Conservation (phyloP, 2,797 vertebrate species). For the Eurystomus glaucurus region DNA sequence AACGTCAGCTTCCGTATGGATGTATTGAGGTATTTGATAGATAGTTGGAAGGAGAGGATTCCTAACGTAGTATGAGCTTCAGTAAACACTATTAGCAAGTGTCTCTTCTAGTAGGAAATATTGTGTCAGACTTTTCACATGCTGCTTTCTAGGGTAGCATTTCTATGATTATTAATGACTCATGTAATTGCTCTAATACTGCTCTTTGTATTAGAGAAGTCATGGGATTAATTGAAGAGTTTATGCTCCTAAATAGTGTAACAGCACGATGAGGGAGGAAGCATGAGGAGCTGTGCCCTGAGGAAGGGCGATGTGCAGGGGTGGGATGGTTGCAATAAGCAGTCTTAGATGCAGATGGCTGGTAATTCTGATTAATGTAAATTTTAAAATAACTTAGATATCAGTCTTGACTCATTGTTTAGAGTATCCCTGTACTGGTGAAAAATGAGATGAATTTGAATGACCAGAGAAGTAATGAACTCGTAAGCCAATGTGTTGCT, state of each 20-base stretch:
- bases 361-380: background rate
- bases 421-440: background rate
- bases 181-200: background rate
- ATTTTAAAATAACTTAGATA: background rate
- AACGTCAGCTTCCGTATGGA: background rate
- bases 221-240: background rate
- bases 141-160: background rate
- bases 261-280: background rate
- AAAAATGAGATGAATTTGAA: slow-evolving; percentile 7
- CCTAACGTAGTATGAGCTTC: fast-evolving
- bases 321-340: background rate
- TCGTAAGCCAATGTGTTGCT: background rate
- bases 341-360: background rate
- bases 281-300: background rate
- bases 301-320: background rate
- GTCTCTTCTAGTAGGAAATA: background rate
- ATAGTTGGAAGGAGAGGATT: background rate
- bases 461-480: slow-evolving; percentile 1
- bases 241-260: background rate
- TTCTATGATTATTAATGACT: background rate
- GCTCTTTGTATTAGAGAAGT: background rate
- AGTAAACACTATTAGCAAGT: background rate
- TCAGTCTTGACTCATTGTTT: background rate
- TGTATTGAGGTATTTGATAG: background rate
- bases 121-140: background rate